A percentile compares a stretch with the other conserved stretches of the same genome.
Evolutionary conservation across 1,140 invertebrate species (phyloP).

Genomic region (Macrostomum lignano): DNA sequence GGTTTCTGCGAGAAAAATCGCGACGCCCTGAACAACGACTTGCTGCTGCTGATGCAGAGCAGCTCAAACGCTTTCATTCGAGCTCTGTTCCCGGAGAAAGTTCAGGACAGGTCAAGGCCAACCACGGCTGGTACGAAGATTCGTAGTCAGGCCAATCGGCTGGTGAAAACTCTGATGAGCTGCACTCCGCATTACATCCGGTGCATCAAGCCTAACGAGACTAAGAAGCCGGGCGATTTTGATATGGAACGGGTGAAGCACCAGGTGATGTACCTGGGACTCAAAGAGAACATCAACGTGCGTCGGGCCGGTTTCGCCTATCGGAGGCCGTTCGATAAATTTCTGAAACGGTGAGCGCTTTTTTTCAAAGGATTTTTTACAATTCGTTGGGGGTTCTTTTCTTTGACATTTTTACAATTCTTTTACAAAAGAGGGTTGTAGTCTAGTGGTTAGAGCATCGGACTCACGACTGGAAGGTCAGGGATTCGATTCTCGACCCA

Average conservation of each 20-base stretch:
- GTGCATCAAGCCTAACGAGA: conserved; percentile 50
- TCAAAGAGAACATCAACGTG: conserved; percentile 74
- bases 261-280: conserved; percentile 52
- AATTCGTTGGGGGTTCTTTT: conserved; percentile 37
- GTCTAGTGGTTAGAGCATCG: too few relatives aligned
- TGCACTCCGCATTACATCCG: conserved; percentile 41
- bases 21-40: conserved; percentile 41
- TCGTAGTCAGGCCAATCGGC: conserved; percentile 38
- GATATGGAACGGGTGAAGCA: conserved; percentile 45
- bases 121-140: conserved; percentile 45
- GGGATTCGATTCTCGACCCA: too few relatives aligned
- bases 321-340: conserved; percentile 60
- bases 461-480: too few relatives aligned
- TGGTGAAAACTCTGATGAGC: conserved; percentile 41
- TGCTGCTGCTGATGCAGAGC: conserved; percentile 42
- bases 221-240: conserved; percentile 43
- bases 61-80: conserved; percentile 37
- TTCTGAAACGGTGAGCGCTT: conserved; percentile 38
- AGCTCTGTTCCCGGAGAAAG: conserved; percentile 36
- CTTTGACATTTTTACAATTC: too few relatives aligned
- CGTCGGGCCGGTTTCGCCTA: conserved; percentile 67
- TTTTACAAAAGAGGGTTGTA: too few relatives aligned
- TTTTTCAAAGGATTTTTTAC: conserved; percentile 1
- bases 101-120: conserved; percentile 28
- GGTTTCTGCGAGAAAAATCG: conserved; percentile 49